These are phyloP conservation scores for Lasius fuliginosus DNA, from an alignment of 2,888 invertebrate genomes.

Conservation along the genomic window DNA sequence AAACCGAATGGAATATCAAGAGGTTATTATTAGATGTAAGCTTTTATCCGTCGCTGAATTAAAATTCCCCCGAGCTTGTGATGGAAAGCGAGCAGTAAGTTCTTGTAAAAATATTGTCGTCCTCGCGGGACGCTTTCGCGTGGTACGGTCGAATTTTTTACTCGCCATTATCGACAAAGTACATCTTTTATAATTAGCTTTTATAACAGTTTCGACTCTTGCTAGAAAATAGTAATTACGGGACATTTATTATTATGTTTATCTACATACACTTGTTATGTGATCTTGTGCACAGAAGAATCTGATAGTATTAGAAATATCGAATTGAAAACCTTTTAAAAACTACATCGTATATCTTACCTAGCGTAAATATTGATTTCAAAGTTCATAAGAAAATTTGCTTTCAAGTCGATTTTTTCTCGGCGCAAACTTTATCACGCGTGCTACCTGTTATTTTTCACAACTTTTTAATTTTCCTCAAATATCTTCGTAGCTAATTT, in stretches of 20 bases:
- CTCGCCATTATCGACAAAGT: slow-evolving; percentile 20
- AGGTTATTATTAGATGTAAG: slow-evolving; percentile 28
- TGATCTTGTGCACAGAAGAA: not conserved
- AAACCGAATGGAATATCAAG: slow-evolving; percentile 30
- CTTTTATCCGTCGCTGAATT: slow-evolving; percentile 10
- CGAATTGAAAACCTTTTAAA: not conserved
- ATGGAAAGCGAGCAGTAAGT: slow-evolving; percentile 29
- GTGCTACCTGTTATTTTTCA: not conserved
- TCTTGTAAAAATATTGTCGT: slow-evolving; percentile 43
- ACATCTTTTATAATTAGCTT: slow-evolving; percentile 23
- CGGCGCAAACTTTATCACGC: slow-evolving; percentile 15
- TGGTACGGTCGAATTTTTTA: slow-evolving; percentile 32
- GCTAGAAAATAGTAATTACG: not conserved
- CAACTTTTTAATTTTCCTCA: slow-evolving; percentile 32
- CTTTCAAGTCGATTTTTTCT: slow-evolving; percentile 34
- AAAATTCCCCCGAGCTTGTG: slow-evolving; percentile 20
- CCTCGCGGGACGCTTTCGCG: not conserved
- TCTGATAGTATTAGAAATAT: slow-evolving; percentile 19
- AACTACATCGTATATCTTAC: slow-evolving; percentile 5
- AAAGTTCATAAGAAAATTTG: not conserved
- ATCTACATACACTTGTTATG: not conserved
- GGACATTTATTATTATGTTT: slow-evolving; percentile 1
- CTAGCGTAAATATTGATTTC: slow-evolving; percentile 36
- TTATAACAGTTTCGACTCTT: slow-evolving; percentile 8
- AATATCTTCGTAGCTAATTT: slow-evolving; percentile 1